Conservation (phyloP, 2,113 vertebrate species). For the Ciconia stormi region DNA sequence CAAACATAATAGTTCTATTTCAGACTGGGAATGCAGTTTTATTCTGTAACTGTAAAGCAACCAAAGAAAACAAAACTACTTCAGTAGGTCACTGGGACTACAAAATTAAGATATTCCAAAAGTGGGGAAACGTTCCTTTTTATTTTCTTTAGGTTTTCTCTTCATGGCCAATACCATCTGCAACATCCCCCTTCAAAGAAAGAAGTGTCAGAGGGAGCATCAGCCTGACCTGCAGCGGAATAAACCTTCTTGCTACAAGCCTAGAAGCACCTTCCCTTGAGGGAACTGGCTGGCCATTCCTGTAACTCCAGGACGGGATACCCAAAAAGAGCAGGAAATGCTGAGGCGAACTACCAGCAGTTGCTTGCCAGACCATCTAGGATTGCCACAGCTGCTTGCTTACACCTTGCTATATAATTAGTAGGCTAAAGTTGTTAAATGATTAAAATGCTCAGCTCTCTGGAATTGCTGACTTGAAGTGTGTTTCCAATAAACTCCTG, state of each 20-base stretch:
- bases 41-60: not conserved
- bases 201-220: not conserved
- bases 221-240: not conserved
- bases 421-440: not conserved
- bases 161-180: not conserved
- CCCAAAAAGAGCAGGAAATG: not conserved
- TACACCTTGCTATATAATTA: not conserved
- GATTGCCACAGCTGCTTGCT: not conserved
- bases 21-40: not conserved
- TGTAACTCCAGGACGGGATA: not conserved
- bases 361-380: not conserved
- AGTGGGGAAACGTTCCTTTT: not conserved
- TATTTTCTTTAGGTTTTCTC: not conserved
- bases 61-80: not conserved
- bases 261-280: not conserved
- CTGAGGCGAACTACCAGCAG: not conserved
- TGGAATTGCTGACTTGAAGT: not conserved
- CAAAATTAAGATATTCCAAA: not conserved
- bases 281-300: not conserved
- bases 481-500: not conserved
- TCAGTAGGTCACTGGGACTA: not conserved
- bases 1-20: not conserved
- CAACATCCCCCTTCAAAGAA: not conserved
- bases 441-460: not conserved
- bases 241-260: not conserved